Conservation (phyloP, 2,797 vertebrate species). For the Epinephelus malabaricus region DNA sequence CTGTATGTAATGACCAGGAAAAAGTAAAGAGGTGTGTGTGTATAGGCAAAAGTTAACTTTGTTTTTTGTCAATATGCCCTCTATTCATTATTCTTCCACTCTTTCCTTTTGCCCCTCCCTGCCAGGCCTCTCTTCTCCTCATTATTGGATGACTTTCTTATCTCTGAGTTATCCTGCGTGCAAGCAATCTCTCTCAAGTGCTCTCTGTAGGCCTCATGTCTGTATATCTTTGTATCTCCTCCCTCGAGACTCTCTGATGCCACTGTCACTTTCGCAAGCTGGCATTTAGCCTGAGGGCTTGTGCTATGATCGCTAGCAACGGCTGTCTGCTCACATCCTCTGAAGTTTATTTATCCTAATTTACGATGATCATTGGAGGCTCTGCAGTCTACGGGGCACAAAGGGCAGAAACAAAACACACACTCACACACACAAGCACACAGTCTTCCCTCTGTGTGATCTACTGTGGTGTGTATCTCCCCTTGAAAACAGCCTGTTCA, state of each 20-base stretch:
- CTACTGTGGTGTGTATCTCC: constrained; percentile 51
- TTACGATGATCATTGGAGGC: constrained; percentile 49
- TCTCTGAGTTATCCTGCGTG: constrained; percentile 56
- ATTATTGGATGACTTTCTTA: constrained; percentile 67
- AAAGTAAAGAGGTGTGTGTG: constrained; percentile 10
- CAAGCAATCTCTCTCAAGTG: constrained; percentile 62
- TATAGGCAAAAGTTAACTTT: constrained; percentile 34
- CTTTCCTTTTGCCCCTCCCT: constrained; percentile 13
- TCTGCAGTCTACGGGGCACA: constrained; percentile 35
- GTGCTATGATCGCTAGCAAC: constrained; percentile 43
- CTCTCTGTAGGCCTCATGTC: constrained; percentile 47
- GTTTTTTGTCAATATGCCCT: constrained; percentile 40
- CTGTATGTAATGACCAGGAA: constrained; percentile 21
- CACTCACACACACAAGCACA: constrained; percentile 8
- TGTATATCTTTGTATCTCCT: constrained; percentile 59
- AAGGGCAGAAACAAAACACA: constrained; percentile 42
- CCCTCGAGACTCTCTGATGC: constrained; percentile 43
- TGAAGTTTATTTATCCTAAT: constrained; percentile 69
- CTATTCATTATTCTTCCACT: constrained; percentile 45
- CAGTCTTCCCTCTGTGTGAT: constrained; percentile 17
- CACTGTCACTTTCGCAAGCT: constrained; percentile 56
- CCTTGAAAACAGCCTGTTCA: constrained; percentile 76
- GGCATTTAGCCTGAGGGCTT: constrained; percentile 61
- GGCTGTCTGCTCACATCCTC: constrained; percentile 45
- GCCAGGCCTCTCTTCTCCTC: constrained; percentile 48